A percentile compares a stretch with the other conserved stretches of the same genome.
phyloP scores from a whole-genome alignment of 1,140 invertebrate species.

The Danaus plexippus region DNA sequence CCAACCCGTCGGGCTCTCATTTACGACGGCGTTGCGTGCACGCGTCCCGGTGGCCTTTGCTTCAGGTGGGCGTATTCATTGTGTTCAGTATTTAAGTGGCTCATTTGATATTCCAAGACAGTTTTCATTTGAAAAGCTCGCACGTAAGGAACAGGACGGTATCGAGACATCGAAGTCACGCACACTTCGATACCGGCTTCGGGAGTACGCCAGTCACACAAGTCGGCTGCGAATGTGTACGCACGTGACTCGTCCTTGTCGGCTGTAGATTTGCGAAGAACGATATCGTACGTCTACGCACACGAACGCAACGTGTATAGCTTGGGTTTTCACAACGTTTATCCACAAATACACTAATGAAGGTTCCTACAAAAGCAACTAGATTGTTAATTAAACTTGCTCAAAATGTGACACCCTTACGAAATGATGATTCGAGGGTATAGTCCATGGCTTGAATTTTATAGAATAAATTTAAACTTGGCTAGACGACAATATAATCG shows the following conservation, averaged over 20 bases:
- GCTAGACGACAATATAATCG: neutral
- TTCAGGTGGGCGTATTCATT: slow-evolving; percentile 67
- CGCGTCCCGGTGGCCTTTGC: slow-evolving; percentile 58
- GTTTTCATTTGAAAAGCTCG: slow-evolving; percentile 64
- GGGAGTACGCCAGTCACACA: slow-evolving; percentile 20
- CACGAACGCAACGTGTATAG: slow-evolving; percentile 35
- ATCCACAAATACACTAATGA: slow-evolving; percentile 71
- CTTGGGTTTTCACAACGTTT: slow-evolving; percentile 61
- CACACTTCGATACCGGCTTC: slow-evolving; percentile 17
- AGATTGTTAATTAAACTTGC: slow-evolving; percentile 71
- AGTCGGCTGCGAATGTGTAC: slow-evolving; percentile 16
- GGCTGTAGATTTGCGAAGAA: slow-evolving; percentile 22
- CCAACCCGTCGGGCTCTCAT: slow-evolving; percentile 57
- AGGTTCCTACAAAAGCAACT: slow-evolving; percentile 69
- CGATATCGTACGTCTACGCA: slow-evolving; percentile 27
- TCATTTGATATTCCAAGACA: slow-evolving; percentile 70
- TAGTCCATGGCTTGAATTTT: slow-evolving; percentile 63
- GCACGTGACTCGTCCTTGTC: slow-evolving; percentile 21
- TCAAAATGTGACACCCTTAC: slow-evolving; percentile 70
- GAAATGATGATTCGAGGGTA: slow-evolving; percentile 61
- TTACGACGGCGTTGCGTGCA: slow-evolving; percentile 65
- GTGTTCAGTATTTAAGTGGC: slow-evolving; percentile 67
- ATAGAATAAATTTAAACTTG: slow-evolving; percentile 69
- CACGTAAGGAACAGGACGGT: slow-evolving; percentile 44
- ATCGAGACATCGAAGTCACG: slow-evolving; percentile 48